These are phyloP conservation scores for Sinotaia quadrata DNA, from an alignment of 2,888 invertebrate genomes.

Conservation along the genomic window DNA sequence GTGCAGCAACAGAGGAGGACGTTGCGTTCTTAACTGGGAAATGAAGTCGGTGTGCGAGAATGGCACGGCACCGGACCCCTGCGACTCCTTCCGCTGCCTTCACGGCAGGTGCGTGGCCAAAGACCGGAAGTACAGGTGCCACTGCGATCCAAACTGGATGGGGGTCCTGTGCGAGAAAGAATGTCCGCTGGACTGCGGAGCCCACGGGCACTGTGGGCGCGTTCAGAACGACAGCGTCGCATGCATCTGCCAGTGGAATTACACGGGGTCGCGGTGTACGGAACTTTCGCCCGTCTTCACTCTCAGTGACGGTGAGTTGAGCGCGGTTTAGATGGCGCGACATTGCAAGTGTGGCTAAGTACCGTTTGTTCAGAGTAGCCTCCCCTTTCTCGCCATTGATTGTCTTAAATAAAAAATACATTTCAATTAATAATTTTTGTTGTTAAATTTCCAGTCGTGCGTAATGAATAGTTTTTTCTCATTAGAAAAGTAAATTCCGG, in stretches of 20 bases:
- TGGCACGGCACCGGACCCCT: slow-evolving; percentile 7
- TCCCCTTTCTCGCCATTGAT: no score
- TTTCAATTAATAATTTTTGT: no score
- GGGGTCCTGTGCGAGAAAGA: slow-evolving; percentile 38
- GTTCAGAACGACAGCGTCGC: slow-evolving; percentile 34
- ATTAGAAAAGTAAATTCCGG: no score
- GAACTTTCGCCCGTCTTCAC: slow-evolving; percentile 33
- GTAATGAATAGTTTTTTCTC: no score
- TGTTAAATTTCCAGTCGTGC: no score
- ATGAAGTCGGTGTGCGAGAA: slow-evolving; percentile 2
- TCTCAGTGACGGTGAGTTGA: slow-evolving; percentile 12
- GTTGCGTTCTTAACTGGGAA: background rate
- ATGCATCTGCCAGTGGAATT: slow-evolving; percentile 47
- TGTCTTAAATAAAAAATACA: no score
- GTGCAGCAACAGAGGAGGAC: background rate
- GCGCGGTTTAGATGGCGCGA: background rate
- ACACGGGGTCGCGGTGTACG: slow-evolving; percentile 44
- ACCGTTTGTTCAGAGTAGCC: no score
- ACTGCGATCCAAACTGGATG: slow-evolving; percentile 36
- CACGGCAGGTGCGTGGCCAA: slow-evolving; percentile 23
- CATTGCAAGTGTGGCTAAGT: background rate
- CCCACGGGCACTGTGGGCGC: slow-evolving; percentile 32
- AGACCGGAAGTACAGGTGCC: slow-evolving; percentile 30
- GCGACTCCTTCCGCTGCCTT: slow-evolving; percentile 17
- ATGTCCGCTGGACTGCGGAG: slow-evolving; percentile 38